Evolutionary conservation across 2,113 vertebrate species (phyloP).

Genomic region (Climacteris rufus): DNA sequence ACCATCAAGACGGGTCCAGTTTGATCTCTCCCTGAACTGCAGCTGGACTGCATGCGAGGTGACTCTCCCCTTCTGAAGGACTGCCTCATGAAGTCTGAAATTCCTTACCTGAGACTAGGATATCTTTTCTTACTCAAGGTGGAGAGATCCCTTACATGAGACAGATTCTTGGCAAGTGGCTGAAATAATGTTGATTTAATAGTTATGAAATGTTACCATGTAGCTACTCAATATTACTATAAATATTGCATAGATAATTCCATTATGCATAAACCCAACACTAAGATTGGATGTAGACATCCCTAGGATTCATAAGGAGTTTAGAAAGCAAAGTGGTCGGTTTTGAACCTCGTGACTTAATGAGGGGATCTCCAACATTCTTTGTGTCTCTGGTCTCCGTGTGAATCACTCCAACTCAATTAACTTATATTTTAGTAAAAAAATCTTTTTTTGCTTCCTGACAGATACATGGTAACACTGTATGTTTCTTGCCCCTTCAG

Average conservation of each 20-base stretch:
- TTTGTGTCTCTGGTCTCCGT: background rate
- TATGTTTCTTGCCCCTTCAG: background rate
- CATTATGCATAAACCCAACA: background rate
- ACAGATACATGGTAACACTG: background rate
- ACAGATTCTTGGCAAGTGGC: background rate
- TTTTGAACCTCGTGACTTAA: background rate
- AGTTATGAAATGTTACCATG: background rate
- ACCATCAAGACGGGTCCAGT: background rate
- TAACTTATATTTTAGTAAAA: background rate
- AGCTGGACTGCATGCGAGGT: background rate
- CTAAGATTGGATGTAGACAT: background rate
- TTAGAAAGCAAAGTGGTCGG: background rate
- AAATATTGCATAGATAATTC: background rate
- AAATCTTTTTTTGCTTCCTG: background rate
- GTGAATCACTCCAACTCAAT: background rate
- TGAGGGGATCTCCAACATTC: background rate
- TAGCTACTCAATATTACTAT: background rate
- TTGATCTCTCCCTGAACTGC: background rate
- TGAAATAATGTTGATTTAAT: background rate
- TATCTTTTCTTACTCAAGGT: background rate
- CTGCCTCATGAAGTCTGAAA: background rate
- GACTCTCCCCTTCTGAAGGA: background rate
- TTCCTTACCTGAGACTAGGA: background rate
- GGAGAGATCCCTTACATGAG: background rate
- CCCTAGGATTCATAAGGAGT: background rate